Percentiles rank a stretch among this genome's conserved stretches.
These are phyloP conservation scores for Zoroaster sp. DNA, from an alignment of 53 echinoderm and acorn worm species.

Conservation along the genomic window DNA sequence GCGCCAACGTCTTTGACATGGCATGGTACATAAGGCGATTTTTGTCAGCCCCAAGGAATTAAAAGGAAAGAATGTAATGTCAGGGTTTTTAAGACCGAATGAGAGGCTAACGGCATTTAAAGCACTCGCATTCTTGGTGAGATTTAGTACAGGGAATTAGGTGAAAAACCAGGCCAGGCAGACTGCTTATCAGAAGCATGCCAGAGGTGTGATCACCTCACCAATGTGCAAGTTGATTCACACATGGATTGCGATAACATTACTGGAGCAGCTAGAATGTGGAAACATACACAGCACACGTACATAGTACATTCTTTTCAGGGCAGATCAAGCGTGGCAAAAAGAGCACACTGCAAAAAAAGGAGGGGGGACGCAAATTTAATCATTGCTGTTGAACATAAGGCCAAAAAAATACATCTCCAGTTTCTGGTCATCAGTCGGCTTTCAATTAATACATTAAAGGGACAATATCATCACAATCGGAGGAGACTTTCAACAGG, in stretches of 20 bases:
- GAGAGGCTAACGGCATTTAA: background rate
- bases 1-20: background rate
- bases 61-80: background rate
- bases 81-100: background rate
- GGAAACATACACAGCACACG: background rate
- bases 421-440: no score
- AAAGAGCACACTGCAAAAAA: no score
- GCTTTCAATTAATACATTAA: no score
- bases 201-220: background rate
- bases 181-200: background rate
- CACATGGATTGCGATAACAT: background rate
- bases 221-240: background rate
- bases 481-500: no score
- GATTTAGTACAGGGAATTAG: background rate
- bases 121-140: background rate
- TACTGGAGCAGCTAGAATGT: background rate
- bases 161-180: background rate
- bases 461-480: no score
- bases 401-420: no score
- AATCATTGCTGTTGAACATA: no score
- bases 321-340: no score
- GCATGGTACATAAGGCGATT: background rate
- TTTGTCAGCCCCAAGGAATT: background rate
- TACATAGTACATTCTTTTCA: background rate
- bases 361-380: no score